Conservation (phyloP, 2,113 vertebrate genomes). For the Piliocolobus tephrosceles region DNA sequence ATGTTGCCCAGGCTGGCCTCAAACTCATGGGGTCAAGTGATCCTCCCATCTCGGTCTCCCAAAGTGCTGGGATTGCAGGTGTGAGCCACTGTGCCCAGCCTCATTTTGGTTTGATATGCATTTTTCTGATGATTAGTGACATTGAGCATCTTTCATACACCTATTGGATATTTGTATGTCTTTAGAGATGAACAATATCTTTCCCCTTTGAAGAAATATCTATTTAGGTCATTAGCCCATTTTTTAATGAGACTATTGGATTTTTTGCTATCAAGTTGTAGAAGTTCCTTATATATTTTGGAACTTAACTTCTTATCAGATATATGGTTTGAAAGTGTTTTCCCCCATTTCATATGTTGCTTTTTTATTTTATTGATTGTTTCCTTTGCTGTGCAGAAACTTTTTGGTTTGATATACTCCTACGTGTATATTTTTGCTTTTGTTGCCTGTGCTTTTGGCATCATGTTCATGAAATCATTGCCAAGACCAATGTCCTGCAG, state of each 20-base stretch:
- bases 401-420: not conserved
- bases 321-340: not conserved
- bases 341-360: not conserved
- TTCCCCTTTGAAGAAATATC: not conserved
- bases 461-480: too few species aligned
- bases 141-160: not conserved
- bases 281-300: not conserved
- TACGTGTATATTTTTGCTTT: too few species aligned
- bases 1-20: not conserved
- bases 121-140: not conserved
- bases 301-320: not conserved
- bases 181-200: too few species aligned
- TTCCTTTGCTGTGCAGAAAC: not conserved
- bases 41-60: not conserved
- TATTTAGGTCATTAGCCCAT: not conserved
- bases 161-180: not conserved
- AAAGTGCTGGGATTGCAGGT: not conserved
- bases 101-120: not conserved
- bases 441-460: too few species aligned
- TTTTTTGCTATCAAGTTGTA: not conserved
- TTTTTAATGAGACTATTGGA: not conserved
- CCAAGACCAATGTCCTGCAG: too few species aligned
- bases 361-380: not conserved
- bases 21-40: too few species aligned
- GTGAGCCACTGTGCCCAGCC: not conserved